Evolutionary conservation across 2,888 invertebrate genomes (phyloP), one percentile per base, ranked within the genome.

Genomic region (Heliconius aoede): DNA sequence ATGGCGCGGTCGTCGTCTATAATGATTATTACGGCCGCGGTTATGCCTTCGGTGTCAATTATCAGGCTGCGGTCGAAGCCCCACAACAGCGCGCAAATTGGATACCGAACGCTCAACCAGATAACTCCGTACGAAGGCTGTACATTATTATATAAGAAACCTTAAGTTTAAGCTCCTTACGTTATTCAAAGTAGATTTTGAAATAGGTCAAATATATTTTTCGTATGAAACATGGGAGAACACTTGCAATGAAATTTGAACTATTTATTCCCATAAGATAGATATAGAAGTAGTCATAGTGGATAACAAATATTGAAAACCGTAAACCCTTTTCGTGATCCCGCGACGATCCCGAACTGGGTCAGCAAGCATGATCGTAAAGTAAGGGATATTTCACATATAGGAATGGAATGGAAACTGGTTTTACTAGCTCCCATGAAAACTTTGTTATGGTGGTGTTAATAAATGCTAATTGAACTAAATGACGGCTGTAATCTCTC

Each of bases 1-100:
- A 82, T 84, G 78, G 82, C 84, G 84, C 85, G 83, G 84, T 85
- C 84, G 85, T 83, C 79, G 79, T 86, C 85, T 86, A 84, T 85
- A 85, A 86, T 84, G 86, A 86, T 88, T 87, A 86, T 87, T 87
- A 87, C 87, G 78, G 76, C 75, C 77, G 81, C 80, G 80, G 89
- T 87, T 89, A 89, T 90, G 88, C 87, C 89, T 89, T 89, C 87
- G 91, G 92, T 91, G 89, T 92, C 92, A 89, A 90, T 93, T 94
- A 92, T 90, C 85, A 85, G 84, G 86, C 86, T 91, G 93, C 86
- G 92, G 91, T 90, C 80, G 93, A 94, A 94, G 90, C 93, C 94
- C 82, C 86, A 89, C 91, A 89, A 89, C 82, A 81, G 83, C 86
- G 82, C 85, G 89, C 86, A 93, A 94, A 94, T 94, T 94, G 94